Evolutionary conservation across 1,140 invertebrate species (phyloP), one percentile per base, ranked within the genome.

Genomic region (Drosophila rhopaloa): DNA sequence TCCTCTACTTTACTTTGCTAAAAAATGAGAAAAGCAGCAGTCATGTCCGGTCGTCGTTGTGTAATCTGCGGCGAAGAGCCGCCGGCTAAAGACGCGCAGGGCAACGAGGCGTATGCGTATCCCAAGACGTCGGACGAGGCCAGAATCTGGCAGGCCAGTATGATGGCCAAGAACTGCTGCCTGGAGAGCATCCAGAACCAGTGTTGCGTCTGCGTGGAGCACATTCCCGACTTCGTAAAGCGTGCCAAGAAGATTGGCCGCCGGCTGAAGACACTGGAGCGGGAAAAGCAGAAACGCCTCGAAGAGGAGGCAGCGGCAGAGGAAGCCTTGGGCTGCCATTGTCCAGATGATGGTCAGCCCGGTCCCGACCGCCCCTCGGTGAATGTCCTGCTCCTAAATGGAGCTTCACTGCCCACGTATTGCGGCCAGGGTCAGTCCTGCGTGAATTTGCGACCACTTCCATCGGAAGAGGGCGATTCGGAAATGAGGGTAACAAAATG

Each of bases 131-230:
- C 43, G 27, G 54, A 72, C 11, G 85, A 89, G 62, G 84, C 84
- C 2, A 54, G 50, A 9, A 73, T 89, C 11, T 89, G 84, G 84
- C 77, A 84, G 54, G 48, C 50, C 0, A 89, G 85, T 59, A 78
- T 89, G 74, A 66, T 46, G 14, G 77, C 84, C 48, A 40, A 41
- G 10, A 50, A 53, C 1, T 60, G 67, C 29, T 44, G 60, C 13
- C 16, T 84, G 27, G 62, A 76, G 0, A 55, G 61, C 9, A 84
- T 89, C 5, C 61, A 57, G 10, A 44, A 65, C 1, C 41, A 50
- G 16, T 89, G 81, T 29, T 90, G 84, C 53, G 85, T 89, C 14
- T 89, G 84, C 40, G 73, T 90, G 14, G 48, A 70, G 38, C 84
- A 89, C 24, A 89, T 89, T 14, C 85, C 84, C 1, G 57, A 90